Percentiles rank a stretch among this genome's conserved stretches.
Conservation (phyloP, 2,113 vertebrate genomes). For the Baryphthengus martii region DNA sequence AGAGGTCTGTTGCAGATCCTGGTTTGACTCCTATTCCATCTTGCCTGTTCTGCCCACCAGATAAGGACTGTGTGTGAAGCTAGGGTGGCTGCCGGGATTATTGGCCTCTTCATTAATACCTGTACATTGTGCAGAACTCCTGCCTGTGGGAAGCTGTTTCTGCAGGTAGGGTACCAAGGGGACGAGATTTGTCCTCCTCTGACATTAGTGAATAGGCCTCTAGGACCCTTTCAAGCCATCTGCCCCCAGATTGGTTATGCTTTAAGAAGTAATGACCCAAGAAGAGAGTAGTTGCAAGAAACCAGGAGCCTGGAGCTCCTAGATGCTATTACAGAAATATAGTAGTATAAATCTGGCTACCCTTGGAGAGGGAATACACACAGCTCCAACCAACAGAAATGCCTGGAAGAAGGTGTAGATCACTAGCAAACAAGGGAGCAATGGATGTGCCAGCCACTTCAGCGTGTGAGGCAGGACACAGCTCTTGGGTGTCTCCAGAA, state of each 20-base stretch:
- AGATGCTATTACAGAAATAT: background rate
- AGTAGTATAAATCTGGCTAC: background rate
- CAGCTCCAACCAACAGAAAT: background rate
- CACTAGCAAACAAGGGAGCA: background rate
- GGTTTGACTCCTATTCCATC: background rate
- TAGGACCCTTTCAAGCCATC: background rate
- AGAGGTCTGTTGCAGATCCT: background rate
- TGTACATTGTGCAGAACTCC: background rate
- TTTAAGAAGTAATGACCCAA: background rate
- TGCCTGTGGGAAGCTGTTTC: background rate
- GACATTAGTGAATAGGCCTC: background rate
- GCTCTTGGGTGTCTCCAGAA: background rate
- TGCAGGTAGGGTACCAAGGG: background rate
- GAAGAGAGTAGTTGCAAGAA: background rate
- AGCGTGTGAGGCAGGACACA: accelerated
- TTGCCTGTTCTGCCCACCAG: background rate
- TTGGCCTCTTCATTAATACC: background rate
- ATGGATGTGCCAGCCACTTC: background rate
- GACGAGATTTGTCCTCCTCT: background rate
- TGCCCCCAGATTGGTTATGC: background rate
- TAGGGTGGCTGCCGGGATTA: background rate
- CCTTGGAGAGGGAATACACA: background rate
- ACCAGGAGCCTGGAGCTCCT: background rate
- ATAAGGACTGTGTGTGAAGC: background rate
- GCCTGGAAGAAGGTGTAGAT: background rate